Conservation (phyloP, 2,797 vertebrate species). For the Lagodon rhomboides region DNA sequence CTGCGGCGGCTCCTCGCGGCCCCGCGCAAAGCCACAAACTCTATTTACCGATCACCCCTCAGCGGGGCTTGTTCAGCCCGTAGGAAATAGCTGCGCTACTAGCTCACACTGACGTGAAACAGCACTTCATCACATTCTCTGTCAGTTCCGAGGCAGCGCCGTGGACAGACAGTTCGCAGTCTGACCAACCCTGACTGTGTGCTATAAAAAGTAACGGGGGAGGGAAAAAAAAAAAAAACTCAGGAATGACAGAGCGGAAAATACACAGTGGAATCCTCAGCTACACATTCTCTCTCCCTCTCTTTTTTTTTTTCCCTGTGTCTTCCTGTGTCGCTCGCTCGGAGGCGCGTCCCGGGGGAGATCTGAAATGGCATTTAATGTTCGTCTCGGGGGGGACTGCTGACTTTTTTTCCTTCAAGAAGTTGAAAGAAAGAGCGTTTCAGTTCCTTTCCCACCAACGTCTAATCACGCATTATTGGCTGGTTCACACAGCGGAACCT, state of each 20-base stretch:
- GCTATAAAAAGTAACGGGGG: conserved; percentile 76
- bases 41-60: conserved; percentile 52
- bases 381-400: conserved; percentile 18
- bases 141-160: conserved; percentile 29
- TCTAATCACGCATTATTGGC: conserved; percentile 9
- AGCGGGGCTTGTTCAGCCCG: conserved; percentile 39
- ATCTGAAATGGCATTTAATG: conserved; percentile 51
- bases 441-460: conserved; percentile 6
- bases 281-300: conserved; percentile 44
- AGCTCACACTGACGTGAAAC: conserved; percentile 47
- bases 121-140: conserved; percentile 52
- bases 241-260: conserved; percentile 78
- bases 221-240: conserved; percentile 49
- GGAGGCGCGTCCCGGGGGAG: conserved; percentile 33
- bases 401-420: background rate
- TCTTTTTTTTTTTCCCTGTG: conserved; percentile 25
- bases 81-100: conserved; percentile 44
- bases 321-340: conserved; percentile 43
- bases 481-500: conserved; percentile 31
- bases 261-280: conserved; percentile 65
- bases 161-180: conserved; percentile 56
- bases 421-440: background rate
- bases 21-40: conserved; percentile 64
- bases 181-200: conserved; percentile 36
- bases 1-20: conserved; percentile 58